Evolutionary conservation across 1,140 invertebrate species (phyloP), one percentile per base, ranked within the genome.

Genomic region (Eufriesea mexicana): DNA sequence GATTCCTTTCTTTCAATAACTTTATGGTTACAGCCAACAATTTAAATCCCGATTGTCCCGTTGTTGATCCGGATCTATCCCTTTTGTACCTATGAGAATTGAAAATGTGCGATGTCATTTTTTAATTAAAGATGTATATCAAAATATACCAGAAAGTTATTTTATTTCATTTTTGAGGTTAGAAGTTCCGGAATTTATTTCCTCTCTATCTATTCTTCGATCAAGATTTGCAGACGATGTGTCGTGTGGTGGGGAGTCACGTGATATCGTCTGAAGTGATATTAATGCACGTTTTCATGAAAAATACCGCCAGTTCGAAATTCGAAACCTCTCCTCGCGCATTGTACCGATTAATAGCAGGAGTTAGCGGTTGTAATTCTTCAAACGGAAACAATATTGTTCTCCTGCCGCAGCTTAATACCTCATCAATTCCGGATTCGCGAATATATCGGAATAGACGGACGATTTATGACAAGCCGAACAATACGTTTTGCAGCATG

Each of bases 21-120:
- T 96, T 96, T 18, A 98, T 92, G 0, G 98, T 98, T 5, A 98
- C 97, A 0, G 96, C 95, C n/a, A 98, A 92, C 12, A 98, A 94
- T 83, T 95, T 95, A 2, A 96, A 86, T 2, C 97, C 96, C 16
- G 94, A 94, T 71, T 91, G 80, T 16, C 94, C 93, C 35, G 86
- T 85, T 1, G 90, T 91, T 28, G 91, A 93, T 76, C 92, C 92
- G 1, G 84, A 84, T 87, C 93, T 85, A 81, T 91, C 92, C 93
- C 91, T 84, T 71, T 95, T 94, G 81, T 95, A 95, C 45, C 94
- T 95, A 59, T 20, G n/a, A 20, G 8, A 42, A 0, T 6, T 9
- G 20, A 14, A 57, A 5, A 25, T 73, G 5, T 35, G 2, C 14
- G 45, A 14, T 16, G 0, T 16, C 6, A 14, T 18, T 42, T 16